phyloP scores from a whole-genome alignment of 2,888 invertebrate genomes.

The Sarcophaga subvicina region DNA sequence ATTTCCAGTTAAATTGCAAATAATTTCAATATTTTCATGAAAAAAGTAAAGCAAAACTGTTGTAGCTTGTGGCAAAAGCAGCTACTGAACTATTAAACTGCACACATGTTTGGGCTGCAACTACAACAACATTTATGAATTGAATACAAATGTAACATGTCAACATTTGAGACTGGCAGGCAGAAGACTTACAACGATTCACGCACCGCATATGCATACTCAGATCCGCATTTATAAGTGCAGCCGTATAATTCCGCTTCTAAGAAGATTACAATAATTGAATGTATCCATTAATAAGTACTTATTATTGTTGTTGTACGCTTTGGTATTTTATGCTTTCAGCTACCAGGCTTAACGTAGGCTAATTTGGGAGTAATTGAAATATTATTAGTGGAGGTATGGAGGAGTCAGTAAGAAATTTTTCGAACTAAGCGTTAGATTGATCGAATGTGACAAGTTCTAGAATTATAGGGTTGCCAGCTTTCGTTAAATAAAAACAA shows the following conservation, averaged over 20 bases:
- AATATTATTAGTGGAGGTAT: too few relatives aligned
- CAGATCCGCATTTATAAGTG: not conserved
- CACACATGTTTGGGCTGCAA: too few relatives aligned
- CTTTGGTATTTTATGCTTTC: not conserved
- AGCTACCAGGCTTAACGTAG: not conserved
- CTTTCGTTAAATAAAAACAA: too few relatives aligned
- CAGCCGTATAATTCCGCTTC: conserved; percentile 22
- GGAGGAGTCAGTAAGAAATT: too few relatives aligned
- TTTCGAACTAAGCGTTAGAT: too few relatives aligned
- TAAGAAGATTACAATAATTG: conserved; percentile 65
- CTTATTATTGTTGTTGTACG: conserved; percentile 19
- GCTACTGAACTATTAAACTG: too few relatives aligned
- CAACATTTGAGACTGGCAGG: not conserved
- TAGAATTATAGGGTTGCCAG: too few relatives aligned
- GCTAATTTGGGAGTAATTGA: not conserved
- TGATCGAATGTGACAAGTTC: too few relatives aligned
- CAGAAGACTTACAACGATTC: not conserved
- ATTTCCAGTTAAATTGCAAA: conserved; percentile 54
- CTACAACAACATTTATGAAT: too few relatives aligned
- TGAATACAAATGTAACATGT: conserved; percentile 5
- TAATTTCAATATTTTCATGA: conserved; percentile 63
- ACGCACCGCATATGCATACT: not conserved
- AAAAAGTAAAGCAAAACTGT: not conserved
- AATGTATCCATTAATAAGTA: conserved; percentile 53
- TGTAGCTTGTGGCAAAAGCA: not conserved